Evolutionary conservation across 2,888 invertebrate species (phyloP).

Genomic region (Antheraea assamensis): DNA sequence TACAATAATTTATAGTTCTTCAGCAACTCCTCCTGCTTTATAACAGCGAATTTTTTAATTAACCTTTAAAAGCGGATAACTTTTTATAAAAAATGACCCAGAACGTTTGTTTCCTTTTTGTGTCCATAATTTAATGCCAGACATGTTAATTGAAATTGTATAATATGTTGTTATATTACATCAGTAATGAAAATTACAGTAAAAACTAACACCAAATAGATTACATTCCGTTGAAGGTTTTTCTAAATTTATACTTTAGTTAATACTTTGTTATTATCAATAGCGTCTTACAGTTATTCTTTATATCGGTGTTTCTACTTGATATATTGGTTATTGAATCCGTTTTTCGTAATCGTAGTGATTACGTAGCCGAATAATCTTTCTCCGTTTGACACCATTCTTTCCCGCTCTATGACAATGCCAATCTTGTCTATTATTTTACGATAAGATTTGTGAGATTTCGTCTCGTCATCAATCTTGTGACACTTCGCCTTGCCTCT

Average conservation of each 20-base stretch:
- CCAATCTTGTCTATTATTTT: no score
- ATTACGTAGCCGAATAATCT: no score
- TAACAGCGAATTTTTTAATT: background rate
- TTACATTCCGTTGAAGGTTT: background rate
- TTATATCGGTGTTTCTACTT: background rate
- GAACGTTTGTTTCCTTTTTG: background rate
- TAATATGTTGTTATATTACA: background rate
- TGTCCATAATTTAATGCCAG: background rate
- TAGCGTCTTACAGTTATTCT: background rate
- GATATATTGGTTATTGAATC: no score
- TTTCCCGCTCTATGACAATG: no score
- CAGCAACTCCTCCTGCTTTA: background rate
- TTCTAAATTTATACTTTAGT: background rate
- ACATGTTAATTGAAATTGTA: background rate
- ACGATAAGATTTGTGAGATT: no score
- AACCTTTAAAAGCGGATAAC: background rate
- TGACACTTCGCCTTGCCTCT: no score
- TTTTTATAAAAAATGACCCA: background rate
- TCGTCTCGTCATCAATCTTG: no score
- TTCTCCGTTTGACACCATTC: no score
- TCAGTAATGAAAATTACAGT: background rate
- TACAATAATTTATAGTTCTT: background rate
- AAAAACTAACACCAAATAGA: background rate
- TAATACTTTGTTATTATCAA: background rate
- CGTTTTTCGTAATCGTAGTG: no score